phyloP scores from a whole-genome alignment of 2,113 vertebrate species.

The Helogale parvula region DNA sequence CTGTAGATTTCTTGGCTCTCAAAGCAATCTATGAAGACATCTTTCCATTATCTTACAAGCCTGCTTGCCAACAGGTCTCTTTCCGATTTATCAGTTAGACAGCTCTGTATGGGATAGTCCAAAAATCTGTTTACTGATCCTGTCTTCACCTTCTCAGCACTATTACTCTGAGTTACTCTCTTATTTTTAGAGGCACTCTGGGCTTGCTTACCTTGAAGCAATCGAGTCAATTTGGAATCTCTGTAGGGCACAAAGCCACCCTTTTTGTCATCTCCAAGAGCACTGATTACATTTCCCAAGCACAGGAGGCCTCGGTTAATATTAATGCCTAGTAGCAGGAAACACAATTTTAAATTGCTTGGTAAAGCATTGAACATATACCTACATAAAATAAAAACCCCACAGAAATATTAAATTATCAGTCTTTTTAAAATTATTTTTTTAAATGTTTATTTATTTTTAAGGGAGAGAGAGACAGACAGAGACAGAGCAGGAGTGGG shows the following conservation, averaged over 20 bases:
- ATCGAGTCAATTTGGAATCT: slow-evolving; percentile 96
- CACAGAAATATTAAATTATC: neutral
- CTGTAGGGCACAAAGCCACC: slow-evolving; percentile 96
- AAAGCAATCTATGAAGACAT: slow-evolving; percentile 24
- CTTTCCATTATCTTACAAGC: slow-evolving; percentile 49
- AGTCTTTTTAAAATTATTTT: neutral
- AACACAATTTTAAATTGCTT: slow-evolving; percentile 71
- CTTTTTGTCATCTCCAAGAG: slow-evolving; percentile 97
- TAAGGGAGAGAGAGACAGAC: no score
- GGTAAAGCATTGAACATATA: slow-evolving; percentile 27
- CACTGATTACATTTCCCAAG: slow-evolving; percentile 98
- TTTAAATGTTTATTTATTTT: no score
- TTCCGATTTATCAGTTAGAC: slow-evolving; percentile 21
- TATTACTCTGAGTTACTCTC: slow-evolving; percentile 37
- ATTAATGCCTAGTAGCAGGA: slow-evolving; percentile 91
- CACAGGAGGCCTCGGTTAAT: slow-evolving; percentile 96
- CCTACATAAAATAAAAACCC: slow-evolving; percentile 16
- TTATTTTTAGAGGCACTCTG: slow-evolving; percentile 20
- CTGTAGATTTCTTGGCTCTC: slow-evolving; percentile 40
- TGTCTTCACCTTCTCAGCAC: slow-evolving; percentile 13
- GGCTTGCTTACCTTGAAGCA: slow-evolving; percentile 93
- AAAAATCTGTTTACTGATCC: slow-evolving; percentile 12
- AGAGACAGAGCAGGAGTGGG: no score
- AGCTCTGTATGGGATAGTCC: neutral
- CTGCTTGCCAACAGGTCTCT: slow-evolving; percentile 16